These are phyloP conservation scores for Tokudaia tokunoshimensis DNA, from an alignment of 2,797 vertebrate genomes.

Conservation along the genomic window DNA sequence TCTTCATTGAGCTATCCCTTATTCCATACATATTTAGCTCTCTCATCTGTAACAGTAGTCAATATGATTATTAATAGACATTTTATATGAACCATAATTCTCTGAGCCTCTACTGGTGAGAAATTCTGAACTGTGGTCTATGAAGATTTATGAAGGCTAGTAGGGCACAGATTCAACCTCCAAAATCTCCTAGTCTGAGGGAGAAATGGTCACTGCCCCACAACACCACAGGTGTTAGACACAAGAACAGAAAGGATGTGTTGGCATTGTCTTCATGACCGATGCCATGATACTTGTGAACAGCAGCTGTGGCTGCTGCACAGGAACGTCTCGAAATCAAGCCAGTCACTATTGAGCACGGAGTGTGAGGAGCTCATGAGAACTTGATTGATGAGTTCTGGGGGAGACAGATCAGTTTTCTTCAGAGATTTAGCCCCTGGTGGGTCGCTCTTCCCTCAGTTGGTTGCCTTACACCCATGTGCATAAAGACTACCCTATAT, in stretches of 20 bases:
- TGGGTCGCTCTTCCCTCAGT: not conserved
- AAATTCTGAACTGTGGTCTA: not conserved
- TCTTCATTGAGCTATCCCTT: fast-evolving
- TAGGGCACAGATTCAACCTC: not conserved
- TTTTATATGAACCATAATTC: not conserved
- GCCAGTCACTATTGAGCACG: not conserved
- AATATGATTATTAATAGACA: not conserved
- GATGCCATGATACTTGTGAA: not conserved
- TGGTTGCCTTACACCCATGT: too few relatives aligned
- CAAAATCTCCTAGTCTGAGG: not conserved
- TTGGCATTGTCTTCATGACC: not conserved
- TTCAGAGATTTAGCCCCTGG: not conserved
- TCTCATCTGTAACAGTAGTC: not conserved
- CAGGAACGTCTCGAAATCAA: not conserved
- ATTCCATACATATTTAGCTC: not conserved
- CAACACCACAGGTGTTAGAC: fast-evolving
- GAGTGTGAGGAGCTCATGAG: not conserved
- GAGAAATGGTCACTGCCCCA: fast-evolving
- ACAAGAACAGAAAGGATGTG: not conserved
- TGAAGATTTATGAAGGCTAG: not conserved
- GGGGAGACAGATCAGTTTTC: not conserved
- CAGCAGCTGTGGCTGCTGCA: not conserved
- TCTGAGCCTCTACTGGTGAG: not conserved
- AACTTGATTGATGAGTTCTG: not conserved
- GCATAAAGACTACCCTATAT: not conserved